Evolutionary conservation across 2,113 vertebrate genomes (phyloP).

Genomic region (Gymnocephalus cernua): DNA sequence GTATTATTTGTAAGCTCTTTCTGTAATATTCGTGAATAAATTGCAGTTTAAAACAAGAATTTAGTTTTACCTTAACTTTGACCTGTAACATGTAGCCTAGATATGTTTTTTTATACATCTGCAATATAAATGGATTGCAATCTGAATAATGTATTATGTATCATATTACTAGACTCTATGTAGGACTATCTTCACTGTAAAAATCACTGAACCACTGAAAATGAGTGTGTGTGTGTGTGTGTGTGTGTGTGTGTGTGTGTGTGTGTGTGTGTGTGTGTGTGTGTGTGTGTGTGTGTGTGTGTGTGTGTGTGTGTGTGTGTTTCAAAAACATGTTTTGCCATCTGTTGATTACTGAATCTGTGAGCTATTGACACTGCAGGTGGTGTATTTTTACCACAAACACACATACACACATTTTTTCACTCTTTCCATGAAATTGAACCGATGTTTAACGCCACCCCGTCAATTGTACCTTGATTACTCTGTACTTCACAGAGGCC

Average conservation of each 20-base stretch:
- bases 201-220: neutral
- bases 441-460: constrained; percentile 47
- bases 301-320: too few relatives aligned
- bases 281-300: too few relatives aligned
- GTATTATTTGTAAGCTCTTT: neutral
- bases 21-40: neutral
- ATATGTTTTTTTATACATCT: neutral
- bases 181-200: neutral
- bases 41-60: neutral
- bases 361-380: constrained; percentile 36
- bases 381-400: constrained; percentile 40
- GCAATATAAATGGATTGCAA: neutral
- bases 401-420: constrained; percentile 5
- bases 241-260: too few relatives aligned
- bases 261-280: too few relatives aligned
- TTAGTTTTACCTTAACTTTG: neutral
- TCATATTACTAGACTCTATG: neutral
- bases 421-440: constrained; percentile 39
- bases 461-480: constrained; percentile 63
- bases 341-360: constrained; percentile 17
- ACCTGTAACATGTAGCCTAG: neutral
- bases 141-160: neutral
- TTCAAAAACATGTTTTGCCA: too few relatives aligned
- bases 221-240: too few relatives aligned
- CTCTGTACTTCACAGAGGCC: constrained; percentile 52